Conservation (phyloP, 2,888 invertebrate species). For the Melieria crassipennis region DNA sequence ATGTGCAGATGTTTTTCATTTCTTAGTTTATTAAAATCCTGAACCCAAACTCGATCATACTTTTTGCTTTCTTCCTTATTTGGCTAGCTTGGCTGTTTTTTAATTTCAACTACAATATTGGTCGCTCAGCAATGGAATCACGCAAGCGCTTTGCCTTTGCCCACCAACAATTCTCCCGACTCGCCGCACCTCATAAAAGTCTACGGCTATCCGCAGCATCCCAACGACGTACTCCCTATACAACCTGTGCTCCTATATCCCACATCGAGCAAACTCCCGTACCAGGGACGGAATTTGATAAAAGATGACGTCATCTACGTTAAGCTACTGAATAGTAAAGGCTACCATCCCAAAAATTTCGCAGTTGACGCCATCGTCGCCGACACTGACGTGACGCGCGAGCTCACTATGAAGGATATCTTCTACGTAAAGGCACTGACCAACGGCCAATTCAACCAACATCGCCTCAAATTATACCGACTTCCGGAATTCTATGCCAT, state of each 20-base stretch:
- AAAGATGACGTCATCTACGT: constrained; percentile 51
- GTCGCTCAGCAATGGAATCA: too few relatives aligned
- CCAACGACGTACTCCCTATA: constrained; percentile 56
- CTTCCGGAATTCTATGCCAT: constrained; percentile 61
- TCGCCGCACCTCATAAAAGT: background rate
- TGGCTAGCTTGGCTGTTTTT: too few relatives aligned
- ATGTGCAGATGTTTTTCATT: too few relatives aligned
- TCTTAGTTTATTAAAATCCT: too few relatives aligned
- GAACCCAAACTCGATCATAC: too few relatives aligned
- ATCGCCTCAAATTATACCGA: constrained; percentile 56
- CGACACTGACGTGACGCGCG: constrained; percentile 34
- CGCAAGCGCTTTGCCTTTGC: background rate
- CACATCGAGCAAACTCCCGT: constrained; percentile 37
- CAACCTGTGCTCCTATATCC: constrained; percentile 59
- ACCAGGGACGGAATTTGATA: constrained; percentile 47
- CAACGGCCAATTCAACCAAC: constrained; percentile 60
- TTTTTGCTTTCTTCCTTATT: too few relatives aligned
- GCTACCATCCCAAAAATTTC: constrained; percentile 54
- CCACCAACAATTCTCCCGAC: background rate
- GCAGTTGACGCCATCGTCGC: constrained; percentile 15
- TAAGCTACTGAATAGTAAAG: constrained; percentile 50
- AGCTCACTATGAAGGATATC: constrained; percentile 53
- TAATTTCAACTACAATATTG: too few relatives aligned
- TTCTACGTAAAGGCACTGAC: constrained; percentile 58
- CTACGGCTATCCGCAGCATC: constrained; percentile 42